Base-by-base conservation (phyloP, 2,113 vertebrate genomes). In the Centropus unirufus region DNA sequence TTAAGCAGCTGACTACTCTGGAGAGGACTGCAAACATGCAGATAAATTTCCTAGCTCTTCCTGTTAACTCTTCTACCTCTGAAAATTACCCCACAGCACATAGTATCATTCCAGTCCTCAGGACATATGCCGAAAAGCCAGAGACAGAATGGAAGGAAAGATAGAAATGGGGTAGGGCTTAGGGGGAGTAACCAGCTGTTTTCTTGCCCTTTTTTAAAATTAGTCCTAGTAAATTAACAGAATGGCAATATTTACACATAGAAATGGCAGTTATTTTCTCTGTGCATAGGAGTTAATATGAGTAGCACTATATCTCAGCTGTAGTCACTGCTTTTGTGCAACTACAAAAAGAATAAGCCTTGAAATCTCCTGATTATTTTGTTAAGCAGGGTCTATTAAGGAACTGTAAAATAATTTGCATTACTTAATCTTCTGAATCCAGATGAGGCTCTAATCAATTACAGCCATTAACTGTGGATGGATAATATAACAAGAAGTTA, bases 351-450 rank as follows among this genome's bases (percentile, higher is more conserved):
- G n/a, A 96, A 78, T 95, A 96, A 96, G 78, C 59, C 87, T 87
- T 94, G 94, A 98, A 96, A 96, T 97, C 86, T 97, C 32, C 95
- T 97, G 88, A 96, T 95, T 97, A 93, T 97, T 94, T 97, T 61
- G 58, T 98, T 98, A 97, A 97, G 74, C 57, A 85, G 69, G 57
- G 18, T 93, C 70, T 97, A 94, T 96, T 98, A 97, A 91, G 91
- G 83, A 97, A 94, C 59, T 83, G 91, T 90, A 98, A 97, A 96
- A 96, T 96, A 98, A 97, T 98, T 98, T 98, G 44, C 77, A 95
- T 95, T 92, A 97, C 62, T 84, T 78, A 97, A 93, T 98, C 92
- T 95, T 96, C 94, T 96, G 95, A 96, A 97, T 98, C 69, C 93
- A 95, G 93, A 97, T 93, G 93, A 97, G 75, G 59, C 80, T 97